Base-by-base conservation (phyloP, 2,888 invertebrate species). In the Drosophila demipolita region DNA sequence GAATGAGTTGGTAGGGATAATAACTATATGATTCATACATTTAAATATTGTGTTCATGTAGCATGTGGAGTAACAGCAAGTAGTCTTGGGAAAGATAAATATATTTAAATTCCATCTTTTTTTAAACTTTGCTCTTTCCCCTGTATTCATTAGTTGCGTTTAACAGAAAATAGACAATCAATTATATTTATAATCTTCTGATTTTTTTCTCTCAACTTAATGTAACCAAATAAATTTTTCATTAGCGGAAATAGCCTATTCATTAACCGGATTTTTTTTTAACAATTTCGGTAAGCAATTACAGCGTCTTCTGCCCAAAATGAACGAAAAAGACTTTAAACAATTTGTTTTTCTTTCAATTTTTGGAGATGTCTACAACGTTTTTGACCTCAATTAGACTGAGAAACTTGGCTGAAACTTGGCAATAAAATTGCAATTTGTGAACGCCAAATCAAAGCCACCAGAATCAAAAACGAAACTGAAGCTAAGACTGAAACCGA, bases 381-480 rank as follows among this genome's bases (percentile, higher is more conserved):
- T 54, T 80, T 87, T 81, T 87, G 89, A 88, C 89, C 87, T 87
- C 84, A 87, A 87, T 87, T 87, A 78, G 62, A 75, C 74, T 52
- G 69, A 78, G 63, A 66, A 59, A 54, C 55, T 67, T 50, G 58
- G 63, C 29, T 40, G 60, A 64, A 29, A 29, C 58, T 68, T 76
- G 55, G 73, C 87, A 87, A 88, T 87, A 75, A 87, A 88, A 82
- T 81, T 77, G 84, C 82, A 87, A 87, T 87, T 87, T 88, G 87
- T 75, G 58, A 71, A 55, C 53, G 65, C 71, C 26, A 57, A 73
- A 45, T 68, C 77, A 69, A 82, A 86, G 81, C 66, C 57, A 54
- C 45, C 55, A 73, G 59, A 80, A 83, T 48, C 63, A 61, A 74
- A 74, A 67, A 53, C 49, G 29, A 59, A 69, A 49, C 60, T 40